Evolutionary conservation across 2,888 invertebrate species (phyloP).

Genomic region (Myathropa florea): DNA sequence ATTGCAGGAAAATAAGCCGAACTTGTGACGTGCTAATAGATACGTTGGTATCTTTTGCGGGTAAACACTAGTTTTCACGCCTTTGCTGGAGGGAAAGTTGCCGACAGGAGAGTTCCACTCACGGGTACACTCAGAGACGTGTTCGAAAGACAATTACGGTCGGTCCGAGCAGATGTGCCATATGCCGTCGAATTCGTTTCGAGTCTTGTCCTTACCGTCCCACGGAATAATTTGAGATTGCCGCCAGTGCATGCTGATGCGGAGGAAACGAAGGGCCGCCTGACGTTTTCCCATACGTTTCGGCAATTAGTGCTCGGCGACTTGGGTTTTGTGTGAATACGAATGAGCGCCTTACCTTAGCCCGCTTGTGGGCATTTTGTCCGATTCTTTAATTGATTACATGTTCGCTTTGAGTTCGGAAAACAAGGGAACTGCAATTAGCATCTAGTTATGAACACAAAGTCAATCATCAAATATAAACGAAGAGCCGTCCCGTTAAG

Average conservation of each 20-base stretch:
- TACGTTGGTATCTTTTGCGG: conserved; percentile 27
- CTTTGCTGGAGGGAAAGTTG: conserved; percentile 14
- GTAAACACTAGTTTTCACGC: conserved; percentile 54
- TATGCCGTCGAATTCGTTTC: conserved; percentile 2
- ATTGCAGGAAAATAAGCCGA: background rate
- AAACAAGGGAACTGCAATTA: conserved; percentile 48
- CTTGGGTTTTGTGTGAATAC: background rate
- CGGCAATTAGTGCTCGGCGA: background rate
- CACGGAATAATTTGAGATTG: background rate
- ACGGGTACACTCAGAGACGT: conserved; percentile 6
- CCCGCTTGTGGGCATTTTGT: background rate
- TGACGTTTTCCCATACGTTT: background rate
- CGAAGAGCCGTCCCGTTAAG: conserved; percentile 19
- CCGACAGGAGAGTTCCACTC: background rate
- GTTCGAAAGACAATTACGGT: conserved; percentile 28
- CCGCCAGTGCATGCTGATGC: background rate
- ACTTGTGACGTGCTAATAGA: background rate
- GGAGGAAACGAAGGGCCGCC: background rate
- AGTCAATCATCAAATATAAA: conserved; percentile 49
- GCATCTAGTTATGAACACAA: conserved; percentile 54
- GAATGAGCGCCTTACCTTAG: background rate
- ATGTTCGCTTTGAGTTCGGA: background rate
- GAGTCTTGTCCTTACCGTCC: background rate
- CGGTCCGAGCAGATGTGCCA: background rate
- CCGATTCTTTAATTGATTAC: conserved; percentile 38